These are phyloP conservation scores for Lepidocyrtinus sp. DNA, from an alignment of 2,888 invertebrate species.

Conservation along the genomic window DNA sequence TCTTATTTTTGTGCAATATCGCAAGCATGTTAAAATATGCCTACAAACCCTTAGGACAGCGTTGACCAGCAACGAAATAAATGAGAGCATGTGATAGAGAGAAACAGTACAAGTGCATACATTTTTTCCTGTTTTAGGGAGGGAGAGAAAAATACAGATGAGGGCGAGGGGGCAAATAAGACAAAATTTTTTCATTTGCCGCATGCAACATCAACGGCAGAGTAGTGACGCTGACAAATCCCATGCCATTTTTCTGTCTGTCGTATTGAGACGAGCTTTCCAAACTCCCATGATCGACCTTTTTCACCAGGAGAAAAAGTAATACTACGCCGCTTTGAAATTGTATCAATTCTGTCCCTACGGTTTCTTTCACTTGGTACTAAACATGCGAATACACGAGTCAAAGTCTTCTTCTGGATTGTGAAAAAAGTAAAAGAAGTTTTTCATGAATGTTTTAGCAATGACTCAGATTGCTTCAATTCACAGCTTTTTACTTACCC, in stretches of 20 bases:
- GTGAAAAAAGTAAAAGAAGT: slow-evolving; percentile 49
- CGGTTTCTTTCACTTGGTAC: slow-evolving; percentile 22
- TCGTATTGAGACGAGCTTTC: slow-evolving; percentile 63
- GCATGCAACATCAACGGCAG: slow-evolving; percentile 64
- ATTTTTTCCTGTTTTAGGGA: slow-evolving; percentile 1
- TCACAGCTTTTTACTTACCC: slow-evolving; percentile 49
- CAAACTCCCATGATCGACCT: slow-evolving; percentile 37
- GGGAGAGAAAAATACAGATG: slow-evolving; percentile 16
- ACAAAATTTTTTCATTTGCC: slow-evolving; percentile 54
- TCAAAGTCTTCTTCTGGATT: slow-evolving; percentile 51
- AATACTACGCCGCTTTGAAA: background rate
- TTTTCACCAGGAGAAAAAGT: slow-evolving; percentile 18
- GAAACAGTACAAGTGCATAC: slow-evolving; percentile 20
- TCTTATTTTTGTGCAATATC: slow-evolving; percentile 28
- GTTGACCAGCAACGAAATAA: slow-evolving; percentile 14
- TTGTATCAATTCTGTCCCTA: slow-evolving; percentile 14
- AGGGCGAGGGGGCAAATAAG: slow-evolving; percentile 8
- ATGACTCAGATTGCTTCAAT: slow-evolving; percentile 60
- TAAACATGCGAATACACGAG: background rate
- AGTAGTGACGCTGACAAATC: slow-evolving; percentile 70
- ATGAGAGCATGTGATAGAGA: slow-evolving; percentile 20
- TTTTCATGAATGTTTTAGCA: slow-evolving; percentile 61
- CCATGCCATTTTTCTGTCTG: slow-evolving; percentile 69
- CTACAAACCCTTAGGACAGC: slow-evolving; percentile 7
- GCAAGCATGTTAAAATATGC: slow-evolving; percentile 13